Evolutionary conservation across 2,888 invertebrate species (phyloP).

Genomic region (Agonopterix arenella): DNA sequence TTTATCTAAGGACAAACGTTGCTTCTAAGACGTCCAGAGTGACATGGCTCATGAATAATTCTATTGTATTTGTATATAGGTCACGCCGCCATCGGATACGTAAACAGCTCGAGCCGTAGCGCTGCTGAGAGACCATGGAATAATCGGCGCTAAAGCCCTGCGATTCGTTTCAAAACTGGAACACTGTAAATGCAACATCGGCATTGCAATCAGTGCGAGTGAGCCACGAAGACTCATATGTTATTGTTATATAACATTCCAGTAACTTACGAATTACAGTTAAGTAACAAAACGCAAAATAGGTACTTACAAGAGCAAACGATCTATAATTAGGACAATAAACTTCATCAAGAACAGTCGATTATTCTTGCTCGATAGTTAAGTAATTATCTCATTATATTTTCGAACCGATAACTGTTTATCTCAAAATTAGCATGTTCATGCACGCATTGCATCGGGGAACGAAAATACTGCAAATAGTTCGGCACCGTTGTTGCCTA

Average conservation of each 20-base stretch:
- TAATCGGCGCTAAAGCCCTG: conserved; percentile 31
- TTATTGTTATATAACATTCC: neutral
- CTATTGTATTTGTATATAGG: conserved; percentile 60
- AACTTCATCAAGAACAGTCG: conserved; percentile 64
- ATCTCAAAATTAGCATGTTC: conserved; percentile 45
- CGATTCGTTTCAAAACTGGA: conserved; percentile 32
- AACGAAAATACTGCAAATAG: conserved; percentile 19
- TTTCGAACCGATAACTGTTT: conserved; percentile 39
- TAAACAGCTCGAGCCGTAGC: conserved; percentile 36
- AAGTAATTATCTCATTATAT: conserved; percentile 59
- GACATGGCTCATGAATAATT: conserved; percentile 52
- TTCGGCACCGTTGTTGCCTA: conserved; percentile 1
- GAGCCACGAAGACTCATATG: no score
- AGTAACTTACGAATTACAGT: neutral
- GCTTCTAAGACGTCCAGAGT: conserved; percentile 32
- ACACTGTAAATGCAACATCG: conserved; percentile 7
- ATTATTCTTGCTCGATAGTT: conserved; percentile 51
- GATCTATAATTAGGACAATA: conserved; percentile 67
- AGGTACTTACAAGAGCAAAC: conserved; percentile 45
- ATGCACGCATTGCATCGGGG: conserved; percentile 27
- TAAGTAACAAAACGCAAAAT: conserved; percentile 13
- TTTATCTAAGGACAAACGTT: conserved; percentile 4
- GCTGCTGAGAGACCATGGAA: conserved; percentile 28
- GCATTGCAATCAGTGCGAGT: no score
- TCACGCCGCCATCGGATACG: conserved; percentile 44